Evolutionary conservation across 2,797 vertebrate genomes (phyloP), one percentile per base, ranked within the genome.

Genomic region (Knipowitschia caucasica): DNA sequence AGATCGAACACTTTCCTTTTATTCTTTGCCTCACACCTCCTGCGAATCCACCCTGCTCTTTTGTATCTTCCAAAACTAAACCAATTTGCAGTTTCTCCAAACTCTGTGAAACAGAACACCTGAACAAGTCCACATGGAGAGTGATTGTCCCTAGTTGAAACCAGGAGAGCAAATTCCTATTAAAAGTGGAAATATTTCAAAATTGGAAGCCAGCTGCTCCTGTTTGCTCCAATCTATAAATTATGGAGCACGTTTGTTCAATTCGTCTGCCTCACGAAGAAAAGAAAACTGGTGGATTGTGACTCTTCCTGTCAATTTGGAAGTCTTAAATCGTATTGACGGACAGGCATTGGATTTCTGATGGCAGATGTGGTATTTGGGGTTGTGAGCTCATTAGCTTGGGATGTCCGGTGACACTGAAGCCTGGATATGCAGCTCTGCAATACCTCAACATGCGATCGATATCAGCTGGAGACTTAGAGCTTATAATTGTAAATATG

Each of bases 161-260:
- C 2, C 0, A 26, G 36, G 36, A 47, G 30, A 69, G 57, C 57
- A 59, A 74, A 67, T 34, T 36, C 54, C 17, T 33, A 26, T 24
- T 69, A 20, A 69, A 56, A 63, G 44, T 42, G 40, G 44, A 50
- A 46, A 42, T 31, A 24, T 53, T 34, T 11, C 25, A 2, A 34
- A 25, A 45, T 56, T 42, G 42, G 21, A 35, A 17, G 7, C 11
- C n/a, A 9, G 17, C 33, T 47, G 21, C 21, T 54, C n/a, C 34
- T 61, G 46, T 44, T 58, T 61, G 53, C 45, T 36, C 18, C 47
- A 20, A 43, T 56, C 49, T 49, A 54, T 55, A 52, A 50, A 56
- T 56, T 46, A 50, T 55, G 49, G 55, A 31, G 17, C n/a, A 12
- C 49, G 58, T 45, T 53, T 50, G 31, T 50, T 69, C 15, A 0